These are phyloP conservation scores for Agriopis leucophaearia DNA, from an alignment of 2,888 invertebrate species.

Conservation along the genomic window DNA sequence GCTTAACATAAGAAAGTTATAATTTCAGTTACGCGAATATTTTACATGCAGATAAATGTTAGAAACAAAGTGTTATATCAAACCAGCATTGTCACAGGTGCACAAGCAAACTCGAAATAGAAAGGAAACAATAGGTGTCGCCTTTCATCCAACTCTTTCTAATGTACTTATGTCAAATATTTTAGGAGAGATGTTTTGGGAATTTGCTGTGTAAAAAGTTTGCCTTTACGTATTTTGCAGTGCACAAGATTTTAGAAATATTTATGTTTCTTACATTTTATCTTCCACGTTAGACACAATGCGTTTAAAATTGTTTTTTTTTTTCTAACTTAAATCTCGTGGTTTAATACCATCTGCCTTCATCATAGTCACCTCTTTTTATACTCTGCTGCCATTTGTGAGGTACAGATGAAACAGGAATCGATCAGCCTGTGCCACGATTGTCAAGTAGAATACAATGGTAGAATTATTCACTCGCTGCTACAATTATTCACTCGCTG, in stretches of 20 bases:
- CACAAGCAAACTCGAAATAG: neutral
- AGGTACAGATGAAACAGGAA: too few species aligned
- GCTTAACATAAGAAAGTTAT: neutral
- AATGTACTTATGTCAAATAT: neutral
- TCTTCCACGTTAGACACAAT: neutral
- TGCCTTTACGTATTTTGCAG: neutral
- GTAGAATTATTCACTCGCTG: too few species aligned
- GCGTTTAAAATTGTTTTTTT: neutral
- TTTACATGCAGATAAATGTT: slow-evolving; percentile 54
- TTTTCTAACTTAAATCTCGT: neutral
- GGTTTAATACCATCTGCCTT: too few species aligned
- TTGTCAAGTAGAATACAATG: too few species aligned
- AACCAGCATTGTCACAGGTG: slow-evolving; percentile 14
- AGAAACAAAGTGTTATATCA: slow-evolving; percentile 10
- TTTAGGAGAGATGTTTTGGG: neutral
- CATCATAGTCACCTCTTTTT: too few species aligned
- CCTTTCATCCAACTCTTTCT: neutral
- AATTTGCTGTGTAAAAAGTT: neutral
- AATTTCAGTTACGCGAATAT: slow-evolving; percentile 45
- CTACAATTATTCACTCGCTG: too few species aligned
- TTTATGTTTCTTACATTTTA: neutral
- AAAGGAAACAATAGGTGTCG: slow-evolving; percentile 2
- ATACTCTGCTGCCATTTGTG: too few species aligned
- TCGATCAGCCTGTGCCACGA: too few species aligned
- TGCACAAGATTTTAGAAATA: neutral